Percentiles rank a stretch among this genome's conserved stretches.
These are phyloP conservation scores for Microctenopoma stevenorrisi DNA, from an alignment of 2,797 vertebrate genomes.

Conservation along the genomic window DNA sequence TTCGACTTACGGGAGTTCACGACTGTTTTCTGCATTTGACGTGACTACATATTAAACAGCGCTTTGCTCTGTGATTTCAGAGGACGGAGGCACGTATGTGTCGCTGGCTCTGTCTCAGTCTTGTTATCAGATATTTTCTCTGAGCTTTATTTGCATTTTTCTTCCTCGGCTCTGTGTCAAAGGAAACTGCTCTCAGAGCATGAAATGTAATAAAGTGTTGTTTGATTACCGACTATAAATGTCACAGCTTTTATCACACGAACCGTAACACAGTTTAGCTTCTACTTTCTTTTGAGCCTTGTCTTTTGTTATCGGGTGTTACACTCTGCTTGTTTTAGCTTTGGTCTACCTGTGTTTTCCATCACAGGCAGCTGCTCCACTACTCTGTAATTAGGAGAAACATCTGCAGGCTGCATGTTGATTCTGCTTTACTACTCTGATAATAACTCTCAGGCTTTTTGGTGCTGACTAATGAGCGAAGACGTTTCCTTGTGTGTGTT, in stretches of 20 bases:
- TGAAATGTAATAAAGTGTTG: neutral
- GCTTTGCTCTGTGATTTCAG: neutral
- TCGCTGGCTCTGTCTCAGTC: neutral
- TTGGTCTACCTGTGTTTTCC: neutral
- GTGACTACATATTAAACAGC: neutral
- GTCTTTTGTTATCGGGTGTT: neutral
- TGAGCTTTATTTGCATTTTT: neutral
- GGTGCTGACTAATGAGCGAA: neutral
- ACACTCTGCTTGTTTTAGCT: neutral
- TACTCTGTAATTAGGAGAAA: neutral
- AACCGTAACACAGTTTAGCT: conserved; percentile 4
- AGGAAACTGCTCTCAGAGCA: neutral
- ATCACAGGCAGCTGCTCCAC: neutral
- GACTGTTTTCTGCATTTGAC: conserved; percentile 1
- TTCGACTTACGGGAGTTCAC: neutral
- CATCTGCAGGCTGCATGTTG: neutral
- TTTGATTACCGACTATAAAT: conserved; percentile 15
- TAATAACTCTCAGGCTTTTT: neutral
- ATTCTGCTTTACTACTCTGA: neutral
- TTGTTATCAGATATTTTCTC: neutral
- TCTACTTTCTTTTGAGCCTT: neutral
- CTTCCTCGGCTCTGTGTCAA: neutral
- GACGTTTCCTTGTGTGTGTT: neutral
- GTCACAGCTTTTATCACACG: conserved; percentile 25
- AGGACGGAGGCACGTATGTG: too few species aligned